Percentiles rank a stretch among this genome's conserved stretches.
Conservation (phyloP, 2,113 vertebrate species). For the Gallinago media region DNA sequence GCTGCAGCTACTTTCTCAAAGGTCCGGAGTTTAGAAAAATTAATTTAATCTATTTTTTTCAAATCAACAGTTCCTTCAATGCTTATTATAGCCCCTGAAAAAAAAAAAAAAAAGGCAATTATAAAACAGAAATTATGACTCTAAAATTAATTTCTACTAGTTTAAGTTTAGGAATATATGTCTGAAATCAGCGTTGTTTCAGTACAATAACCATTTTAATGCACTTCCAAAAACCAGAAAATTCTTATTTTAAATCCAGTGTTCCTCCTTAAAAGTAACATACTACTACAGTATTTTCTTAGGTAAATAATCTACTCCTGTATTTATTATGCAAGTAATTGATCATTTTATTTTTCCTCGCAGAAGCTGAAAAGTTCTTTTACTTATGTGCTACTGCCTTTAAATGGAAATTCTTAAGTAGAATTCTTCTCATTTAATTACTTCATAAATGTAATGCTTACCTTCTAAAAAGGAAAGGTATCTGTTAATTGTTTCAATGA, state of each 20-base stretch:
- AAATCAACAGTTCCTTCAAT: constrained; percentile 79
- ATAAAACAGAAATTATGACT: not conserved
- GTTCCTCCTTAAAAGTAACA: not conserved
- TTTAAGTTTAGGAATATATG: not conserved
- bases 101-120: not conserved
- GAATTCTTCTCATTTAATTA: not conserved
- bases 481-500: constrained; percentile 75
- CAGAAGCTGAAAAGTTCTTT: not conserved
- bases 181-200: not conserved
- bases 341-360: not conserved
- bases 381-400: not conserved
- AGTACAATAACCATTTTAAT: not conserved
- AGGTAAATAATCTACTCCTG: not conserved
- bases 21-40: constrained; percentile 78
- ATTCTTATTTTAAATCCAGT: not conserved
- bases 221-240: not conserved
- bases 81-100: constrained; percentile 75
- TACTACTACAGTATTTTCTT: not conserved
- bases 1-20: constrained; percentile 79
- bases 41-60: constrained; percentile 68
- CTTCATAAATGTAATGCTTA: constrained; percentile 64
- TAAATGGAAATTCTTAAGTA: not conserved
- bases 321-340: not conserved
- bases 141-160: not conserved
- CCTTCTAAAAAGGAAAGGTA: constrained; percentile 81